Evolutionary conservation across 92 coral and sea anemone genomes (phyloP).

Genomic region (Montipora capitata): DNA sequence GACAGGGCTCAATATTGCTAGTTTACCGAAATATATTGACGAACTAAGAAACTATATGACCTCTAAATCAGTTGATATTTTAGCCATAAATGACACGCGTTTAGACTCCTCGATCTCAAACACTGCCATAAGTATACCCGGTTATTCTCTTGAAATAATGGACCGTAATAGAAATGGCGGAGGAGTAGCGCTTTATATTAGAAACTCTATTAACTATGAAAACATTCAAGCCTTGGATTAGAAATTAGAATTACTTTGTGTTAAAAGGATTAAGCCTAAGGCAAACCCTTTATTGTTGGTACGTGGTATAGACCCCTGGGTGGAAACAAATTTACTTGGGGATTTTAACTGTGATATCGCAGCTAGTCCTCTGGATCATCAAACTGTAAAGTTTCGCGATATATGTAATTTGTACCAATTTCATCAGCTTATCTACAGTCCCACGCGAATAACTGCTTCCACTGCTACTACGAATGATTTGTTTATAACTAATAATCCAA

Average conservation of each 20-base stretch:
- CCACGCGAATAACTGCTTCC: slow-evolving; percentile 9
- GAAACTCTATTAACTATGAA: too few species aligned
- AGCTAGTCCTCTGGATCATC: slow-evolving; percentile 25
- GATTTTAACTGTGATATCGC: slow-evolving; percentile 20
- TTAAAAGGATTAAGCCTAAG: too few species aligned
- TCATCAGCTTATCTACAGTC: not conserved
- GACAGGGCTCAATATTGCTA: slow-evolving; percentile 27
- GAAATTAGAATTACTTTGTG: too few species aligned
- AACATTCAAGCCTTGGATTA: too few species aligned
- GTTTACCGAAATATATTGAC: slow-evolving; percentile 43
- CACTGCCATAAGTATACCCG: too few species aligned
- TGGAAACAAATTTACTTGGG: slow-evolving; percentile 22
- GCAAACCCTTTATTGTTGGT: too few species aligned
- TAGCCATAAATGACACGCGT: slow-evolving; percentile 44
- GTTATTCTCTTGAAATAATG: slow-evolving; percentile 5
- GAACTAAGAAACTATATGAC: slow-evolving; percentile 44
- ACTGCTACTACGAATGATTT: slow-evolving; percentile 18
- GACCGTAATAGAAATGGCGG: not conserved
- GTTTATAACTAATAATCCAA: slow-evolving; percentile 23
- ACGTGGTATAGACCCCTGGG: not conserved
- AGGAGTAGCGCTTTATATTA: too few species aligned
- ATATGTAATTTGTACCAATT: slow-evolving; percentile 24
- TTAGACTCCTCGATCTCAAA: too few species aligned
- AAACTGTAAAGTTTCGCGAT: slow-evolving; percentile 18
- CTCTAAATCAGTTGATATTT: slow-evolving; percentile 44